Conservation (phyloP, 2,888 invertebrate genomes). For the Cryptus viduatorius region DNA sequence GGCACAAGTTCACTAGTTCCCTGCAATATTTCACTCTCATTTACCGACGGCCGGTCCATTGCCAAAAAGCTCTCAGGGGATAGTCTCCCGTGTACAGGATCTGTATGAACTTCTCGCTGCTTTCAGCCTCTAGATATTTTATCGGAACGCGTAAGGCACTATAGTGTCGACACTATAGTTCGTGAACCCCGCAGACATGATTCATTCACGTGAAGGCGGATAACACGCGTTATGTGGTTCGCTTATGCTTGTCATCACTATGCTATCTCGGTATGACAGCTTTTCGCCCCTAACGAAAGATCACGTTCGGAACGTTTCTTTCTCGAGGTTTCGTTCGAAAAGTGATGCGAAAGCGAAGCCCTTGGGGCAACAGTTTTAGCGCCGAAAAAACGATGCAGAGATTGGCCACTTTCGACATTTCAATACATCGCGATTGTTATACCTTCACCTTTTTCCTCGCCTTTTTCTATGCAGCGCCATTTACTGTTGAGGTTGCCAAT, state of each 20-base stretch:
- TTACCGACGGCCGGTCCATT: constrained; percentile 54
- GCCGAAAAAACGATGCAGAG: neutral
- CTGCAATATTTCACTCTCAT: neutral
- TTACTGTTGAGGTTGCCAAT: neutral
- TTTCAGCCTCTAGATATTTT: neutral
- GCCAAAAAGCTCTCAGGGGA: neutral
- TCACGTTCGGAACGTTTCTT: constrained; percentile 4
- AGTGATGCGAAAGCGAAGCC: neutral
- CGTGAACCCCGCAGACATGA: neutral
- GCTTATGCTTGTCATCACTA: neutral
- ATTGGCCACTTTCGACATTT: neutral
- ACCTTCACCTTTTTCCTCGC: neutral
- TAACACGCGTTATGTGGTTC: neutral
- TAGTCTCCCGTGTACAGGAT: neutral
- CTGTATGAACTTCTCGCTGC: neutral
- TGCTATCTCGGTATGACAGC: neutral
- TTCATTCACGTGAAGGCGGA: neutral
- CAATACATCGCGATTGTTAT: neutral
- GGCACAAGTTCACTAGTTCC: neutral
- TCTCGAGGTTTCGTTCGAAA: neutral
- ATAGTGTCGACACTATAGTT: neutral
- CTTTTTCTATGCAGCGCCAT: neutral
- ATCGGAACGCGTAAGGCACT: neutral
- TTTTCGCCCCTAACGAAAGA: neutral
- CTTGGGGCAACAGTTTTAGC: neutral